A percentile compares a stretch with the other conserved stretches of the same genome.
phyloP scores from a whole-genome alignment of 2,888 invertebrate species.

The Trypoxylon attenuatum region DNA sequence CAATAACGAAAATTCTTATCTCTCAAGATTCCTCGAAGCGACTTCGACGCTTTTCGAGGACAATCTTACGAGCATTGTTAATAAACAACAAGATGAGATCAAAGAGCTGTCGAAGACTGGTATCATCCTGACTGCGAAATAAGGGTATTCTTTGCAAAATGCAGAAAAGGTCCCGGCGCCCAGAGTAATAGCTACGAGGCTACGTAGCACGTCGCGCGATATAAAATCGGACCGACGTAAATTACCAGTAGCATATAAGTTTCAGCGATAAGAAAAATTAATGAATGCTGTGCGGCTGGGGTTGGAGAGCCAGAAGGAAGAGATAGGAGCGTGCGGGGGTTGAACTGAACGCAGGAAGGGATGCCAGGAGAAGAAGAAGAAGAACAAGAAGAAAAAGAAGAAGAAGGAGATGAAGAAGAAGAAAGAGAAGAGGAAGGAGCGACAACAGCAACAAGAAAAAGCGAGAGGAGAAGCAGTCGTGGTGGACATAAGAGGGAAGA shows the following conservation, averaged over 20 bases:
- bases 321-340: too few species aligned
- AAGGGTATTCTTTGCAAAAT: too few species aligned
- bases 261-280: neutral
- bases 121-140: too few species aligned
- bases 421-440: neutral
- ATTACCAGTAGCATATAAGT: neutral
- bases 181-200: neutral
- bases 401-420: neutral
- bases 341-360: too few species aligned
- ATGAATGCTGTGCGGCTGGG: neutral
- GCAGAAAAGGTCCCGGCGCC: too few species aligned
- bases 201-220: neutral
- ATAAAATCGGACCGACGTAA: neutral
- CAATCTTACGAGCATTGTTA: too few species aligned
- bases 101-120: too few species aligned
- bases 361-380: neutral
- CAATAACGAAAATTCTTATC: too few species aligned
- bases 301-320: neutral
- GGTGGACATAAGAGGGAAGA: constrained; percentile 6
- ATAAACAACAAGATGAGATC: too few species aligned
- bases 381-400: neutral
- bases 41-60: too few species aligned
- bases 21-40: too few species aligned
- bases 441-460: neutral
- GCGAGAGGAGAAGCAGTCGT: neutral